Base-by-base conservation (phyloP, 1,140 invertebrate species). In the Frieseomelitta varia region DNA sequence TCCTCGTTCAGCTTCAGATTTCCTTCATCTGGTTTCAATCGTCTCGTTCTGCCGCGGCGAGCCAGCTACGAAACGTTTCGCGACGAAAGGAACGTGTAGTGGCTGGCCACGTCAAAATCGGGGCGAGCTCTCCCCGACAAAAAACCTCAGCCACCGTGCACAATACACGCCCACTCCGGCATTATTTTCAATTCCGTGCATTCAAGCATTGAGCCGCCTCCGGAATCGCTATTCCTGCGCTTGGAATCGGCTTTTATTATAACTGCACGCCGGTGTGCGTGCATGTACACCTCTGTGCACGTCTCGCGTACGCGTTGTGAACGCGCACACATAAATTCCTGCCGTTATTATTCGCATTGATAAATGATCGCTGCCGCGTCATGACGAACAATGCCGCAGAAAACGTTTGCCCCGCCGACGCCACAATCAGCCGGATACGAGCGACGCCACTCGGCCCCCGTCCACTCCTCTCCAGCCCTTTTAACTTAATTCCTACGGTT, bases 321-420 rank as follows among this genome's bases (percentile, higher is more conserved):
- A 51, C 39, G 15, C 53, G 63, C n/a, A 68, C 69, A 63, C 67
- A 63, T 65, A 77, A 86, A 86, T 65, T 85, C 87, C 80, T 75
- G 75, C 78, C 78, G 81, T 89, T 89, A 90, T 91, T 92, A 91
- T 92, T 89, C 87, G 85, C 87, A 88, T 90, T 92, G 91, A 91
- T 88, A 88, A 90, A 90, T 88, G 90, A 91, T 90, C 89, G 86
- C 86, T 78, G 81, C 74, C 88, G 82, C 81, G 89, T 90, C 89
- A 89, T 15, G 65, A 72, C 65, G 84, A 88, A 91, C 86, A 88
- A 89, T 88, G 56, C 71, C 34, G 55, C 65, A 80, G 83, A 87
- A 87, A 85, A 74, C 67, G 67, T 58, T 71, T 51, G 39, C 53
- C 65, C 63, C 80, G 58, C 63, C 73, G 77, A 86, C 81, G 80